Conservation (phyloP, 2,888 invertebrate species). For the Agonopterix subpropinquella region DNA sequence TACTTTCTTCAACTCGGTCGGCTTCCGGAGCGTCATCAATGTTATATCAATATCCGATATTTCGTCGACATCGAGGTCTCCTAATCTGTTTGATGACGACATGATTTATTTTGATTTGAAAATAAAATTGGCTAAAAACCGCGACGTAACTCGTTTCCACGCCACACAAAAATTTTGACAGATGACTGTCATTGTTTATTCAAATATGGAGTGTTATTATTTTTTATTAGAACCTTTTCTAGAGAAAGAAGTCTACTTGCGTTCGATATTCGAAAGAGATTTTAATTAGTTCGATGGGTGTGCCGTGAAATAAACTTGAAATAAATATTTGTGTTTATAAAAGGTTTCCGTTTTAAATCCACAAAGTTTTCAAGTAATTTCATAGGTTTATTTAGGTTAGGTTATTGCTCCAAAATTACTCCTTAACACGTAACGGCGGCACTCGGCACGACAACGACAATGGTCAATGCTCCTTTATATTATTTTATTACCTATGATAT, state of each 20-base stretch:
- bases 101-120: conserved; percentile 23
- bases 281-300: no score
- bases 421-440: conserved; percentile 24
- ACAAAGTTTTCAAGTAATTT: not conserved
- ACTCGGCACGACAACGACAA: conserved; percentile 22
- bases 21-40: conserved; percentile 60
- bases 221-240: conserved; percentile 11
- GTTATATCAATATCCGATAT: conserved; percentile 43
- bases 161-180: conserved; percentile 38
- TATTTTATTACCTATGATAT: no score
- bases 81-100: conserved; percentile 21
- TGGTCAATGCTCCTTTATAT: conserved; percentile 20
- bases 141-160: conserved; percentile 14
- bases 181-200: conserved; percentile 12
- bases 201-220: conserved; percentile 14
- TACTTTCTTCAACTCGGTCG: conserved; percentile 62
- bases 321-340: conserved; percentile 2
- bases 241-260: not conserved
- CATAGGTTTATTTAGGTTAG: conserved; percentile 11
- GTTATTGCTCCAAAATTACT: conserved; percentile 21
- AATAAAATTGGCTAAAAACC: conserved; percentile 22
- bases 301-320: no score
- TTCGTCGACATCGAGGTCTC: conserved; percentile 35
- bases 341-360: conserved; percentile 2
- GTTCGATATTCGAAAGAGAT: no score